A percentile compares a stretch with the other conserved stretches of the same genome.
These are phyloP conservation scores for Hololepta plana DNA, from an alignment of 2,888 invertebrate genomes.

Conservation along the genomic window DNA sequence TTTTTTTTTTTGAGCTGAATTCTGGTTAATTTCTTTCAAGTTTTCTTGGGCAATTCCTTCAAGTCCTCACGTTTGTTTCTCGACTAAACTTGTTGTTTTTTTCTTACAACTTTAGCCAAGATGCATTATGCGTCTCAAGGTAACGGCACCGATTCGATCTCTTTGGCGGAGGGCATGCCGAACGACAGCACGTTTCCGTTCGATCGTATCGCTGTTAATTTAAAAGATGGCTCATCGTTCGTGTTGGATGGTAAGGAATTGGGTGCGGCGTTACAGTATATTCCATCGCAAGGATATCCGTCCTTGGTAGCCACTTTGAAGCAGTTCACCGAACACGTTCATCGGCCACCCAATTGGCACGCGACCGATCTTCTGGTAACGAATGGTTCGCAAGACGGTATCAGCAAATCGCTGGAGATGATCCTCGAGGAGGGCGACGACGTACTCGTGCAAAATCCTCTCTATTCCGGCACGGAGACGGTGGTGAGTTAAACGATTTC, in stretches of 20 bases:
- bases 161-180: slow-evolving; percentile 56
- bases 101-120: slow-evolving; percentile 32
- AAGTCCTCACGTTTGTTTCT: too few species aligned
- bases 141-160: slow-evolving; percentile 37
- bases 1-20: too few species aligned
- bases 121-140: slow-evolving; percentile 29
- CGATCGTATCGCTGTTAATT: slow-evolving; percentile 36
- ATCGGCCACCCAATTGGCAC: slow-evolving; percentile 45
- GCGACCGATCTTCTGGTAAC: slow-evolving; percentile 46
- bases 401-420: slow-evolving; percentile 56
- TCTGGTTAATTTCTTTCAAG: too few species aligned
- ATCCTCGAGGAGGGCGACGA: slow-evolving; percentile 50
- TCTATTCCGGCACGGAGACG: slow-evolving; percentile 50
- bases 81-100: slow-evolving; percentile 6
- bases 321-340: slow-evolving; percentile 38
- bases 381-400: slow-evolving; percentile 60
- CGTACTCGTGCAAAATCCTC: slow-evolving; percentile 48
- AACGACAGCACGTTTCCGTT: slow-evolving; percentile 56
- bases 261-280: slow-evolving; percentile 52
- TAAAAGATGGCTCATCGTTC: slow-evolving; percentile 35
- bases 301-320: slow-evolving; percentile 39
- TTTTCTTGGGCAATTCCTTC: too few species aligned
- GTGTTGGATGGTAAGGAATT: slow-evolving; percentile 38
- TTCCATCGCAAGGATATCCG: slow-evolving; percentile 51
- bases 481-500: too few species aligned